These are phyloP conservation scores for Trissolcus brochymenae DNA, from an alignment of 2,888 invertebrate genomes.

Conservation along the genomic window DNA sequence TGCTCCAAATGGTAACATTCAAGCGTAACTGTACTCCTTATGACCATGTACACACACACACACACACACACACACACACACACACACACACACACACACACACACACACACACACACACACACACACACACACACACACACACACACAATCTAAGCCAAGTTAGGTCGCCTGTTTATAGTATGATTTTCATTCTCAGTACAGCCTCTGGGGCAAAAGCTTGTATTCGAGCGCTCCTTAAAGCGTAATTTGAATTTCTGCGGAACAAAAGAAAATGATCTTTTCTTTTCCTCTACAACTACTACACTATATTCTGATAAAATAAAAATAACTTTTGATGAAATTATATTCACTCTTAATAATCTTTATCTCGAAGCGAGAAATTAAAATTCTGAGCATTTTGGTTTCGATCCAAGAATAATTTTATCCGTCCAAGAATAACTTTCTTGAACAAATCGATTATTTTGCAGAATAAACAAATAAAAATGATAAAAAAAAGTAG, in stretches of 20 bases:
- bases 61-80: constrained; percentile 8
- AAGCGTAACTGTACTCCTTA: constrained; percentile 8
- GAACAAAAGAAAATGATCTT: background rate
- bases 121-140: constrained; percentile 10
- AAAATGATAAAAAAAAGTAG: no score
- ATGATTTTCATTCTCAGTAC: constrained; percentile 21
- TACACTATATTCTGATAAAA: background rate
- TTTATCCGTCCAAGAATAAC: no score
- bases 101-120: constrained; percentile 8
- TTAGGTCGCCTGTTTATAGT: constrained; percentile 24
- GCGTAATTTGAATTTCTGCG: background rate
- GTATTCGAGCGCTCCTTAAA: background rate
- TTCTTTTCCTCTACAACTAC: background rate
- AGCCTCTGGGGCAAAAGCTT: background rate
- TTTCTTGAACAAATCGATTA: no score
- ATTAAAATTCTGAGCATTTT: no score
- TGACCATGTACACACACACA: constrained; percentile 8
- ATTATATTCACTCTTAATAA: no score
- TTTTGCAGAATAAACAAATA: no score
- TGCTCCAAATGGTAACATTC: constrained; percentile 4
- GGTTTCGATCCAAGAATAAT: no score
- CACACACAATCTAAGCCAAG: constrained; percentile 17
- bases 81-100: constrained; percentile 10
- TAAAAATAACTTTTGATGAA: background rate
- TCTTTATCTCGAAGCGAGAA: no score